phyloP scores from a whole-genome alignment of 1,140 invertebrate species.

The Papilio dardanus region DNA sequence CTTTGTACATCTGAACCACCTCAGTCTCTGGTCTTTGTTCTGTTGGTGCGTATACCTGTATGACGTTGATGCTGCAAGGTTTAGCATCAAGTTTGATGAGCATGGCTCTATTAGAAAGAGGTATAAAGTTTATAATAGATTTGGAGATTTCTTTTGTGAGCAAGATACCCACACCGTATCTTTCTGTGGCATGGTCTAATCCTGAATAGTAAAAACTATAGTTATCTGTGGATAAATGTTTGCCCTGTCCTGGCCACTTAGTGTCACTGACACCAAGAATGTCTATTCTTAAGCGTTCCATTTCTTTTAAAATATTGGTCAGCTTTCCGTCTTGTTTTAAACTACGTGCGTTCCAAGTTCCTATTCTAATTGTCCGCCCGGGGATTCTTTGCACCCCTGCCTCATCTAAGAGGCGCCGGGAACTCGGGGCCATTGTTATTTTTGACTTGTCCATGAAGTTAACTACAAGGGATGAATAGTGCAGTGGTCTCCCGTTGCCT shows the following conservation, averaged over 20 bases:
- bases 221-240: background rate
- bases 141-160: background rate
- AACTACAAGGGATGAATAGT: background rate
- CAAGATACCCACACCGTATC: background rate
- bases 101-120: constrained; percentile 22
- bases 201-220: background rate
- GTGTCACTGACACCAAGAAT: background rate
- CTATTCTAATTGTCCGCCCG: background rate
- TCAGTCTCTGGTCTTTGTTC: too few relatives aligned
- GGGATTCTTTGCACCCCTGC: constrained; percentile 15
- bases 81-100: constrained; percentile 34
- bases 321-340: background rate
- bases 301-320: background rate
- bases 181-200: background rate
- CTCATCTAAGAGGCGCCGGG: constrained; percentile 6
- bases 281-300: background rate
- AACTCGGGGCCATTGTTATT: background rate
- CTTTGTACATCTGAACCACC: constrained; percentile 41
- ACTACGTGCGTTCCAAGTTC: background rate
- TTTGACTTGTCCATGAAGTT: background rate
- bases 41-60: constrained; percentile 65
- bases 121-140: background rate
- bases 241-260: too few relatives aligned
- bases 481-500: constrained; percentile 13
- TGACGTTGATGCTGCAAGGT: constrained; percentile 50